Percentiles rank a stretch among this genome's conserved stretches.
Evolutionary conservation across 1,140 invertebrate genomes (phyloP).

Genomic region (Elymnias hypermnestra): DNA sequence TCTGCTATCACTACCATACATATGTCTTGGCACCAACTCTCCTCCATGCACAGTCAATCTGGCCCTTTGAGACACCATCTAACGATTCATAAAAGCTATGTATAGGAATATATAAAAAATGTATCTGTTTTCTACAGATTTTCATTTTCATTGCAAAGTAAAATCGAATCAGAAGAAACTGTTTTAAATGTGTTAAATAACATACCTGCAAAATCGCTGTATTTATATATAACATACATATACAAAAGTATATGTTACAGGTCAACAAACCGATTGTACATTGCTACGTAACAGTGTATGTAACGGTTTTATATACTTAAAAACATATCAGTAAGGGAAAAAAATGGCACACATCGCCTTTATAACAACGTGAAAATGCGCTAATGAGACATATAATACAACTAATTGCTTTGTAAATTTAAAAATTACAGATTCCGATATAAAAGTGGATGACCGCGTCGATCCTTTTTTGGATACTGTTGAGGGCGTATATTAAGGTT

Average conservation of each 20-base stretch:
- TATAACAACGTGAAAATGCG: conserved; percentile 7
- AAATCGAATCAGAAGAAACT: too few relatives aligned
- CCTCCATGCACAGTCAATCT: too few relatives aligned
- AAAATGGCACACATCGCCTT: conserved; percentile 7
- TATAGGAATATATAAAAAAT: too few relatives aligned
- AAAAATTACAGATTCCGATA: conserved; percentile 4
- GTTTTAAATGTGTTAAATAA: too few relatives aligned
- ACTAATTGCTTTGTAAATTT: conserved; percentile 8
- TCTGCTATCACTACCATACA: too few relatives aligned
- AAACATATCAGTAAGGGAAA: not conserved
- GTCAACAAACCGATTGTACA: conserved; percentile 9
- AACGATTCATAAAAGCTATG: too few relatives aligned
- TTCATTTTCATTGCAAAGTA: too few relatives aligned
- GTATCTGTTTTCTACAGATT: too few relatives aligned
- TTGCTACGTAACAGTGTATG: conserved; percentile 9
- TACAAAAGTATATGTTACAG: not conserved
- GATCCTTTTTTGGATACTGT: conserved; percentile 9
- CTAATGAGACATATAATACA: conserved; percentile 7
- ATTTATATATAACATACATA: too few relatives aligned
- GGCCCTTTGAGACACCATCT: too few relatives aligned
- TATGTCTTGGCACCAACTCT: too few relatives aligned
- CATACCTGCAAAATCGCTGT: too few relatives aligned
- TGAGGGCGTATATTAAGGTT: conserved; percentile 4
- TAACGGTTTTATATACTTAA: conserved; percentile 11
- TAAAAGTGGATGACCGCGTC: conserved; percentile 10